phyloP scores from a whole-genome alignment of 2,113 vertebrate species.

The Podarcis muralis region DNA sequence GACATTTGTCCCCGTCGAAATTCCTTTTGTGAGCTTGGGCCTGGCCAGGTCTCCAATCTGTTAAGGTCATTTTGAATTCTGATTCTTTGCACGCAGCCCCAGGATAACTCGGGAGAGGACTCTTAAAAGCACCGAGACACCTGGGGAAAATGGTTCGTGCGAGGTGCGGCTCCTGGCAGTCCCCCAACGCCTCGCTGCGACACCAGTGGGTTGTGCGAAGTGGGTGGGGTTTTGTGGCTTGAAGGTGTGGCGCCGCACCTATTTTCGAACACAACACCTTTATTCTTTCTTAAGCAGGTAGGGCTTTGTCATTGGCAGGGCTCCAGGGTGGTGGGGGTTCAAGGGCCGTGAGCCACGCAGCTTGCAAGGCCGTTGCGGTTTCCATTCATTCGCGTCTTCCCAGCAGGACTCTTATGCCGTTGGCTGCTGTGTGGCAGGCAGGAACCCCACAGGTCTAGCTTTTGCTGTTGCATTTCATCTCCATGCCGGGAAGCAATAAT shows the following conservation, averaged over 20 bases:
- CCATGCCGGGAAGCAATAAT: not conserved
- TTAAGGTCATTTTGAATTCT: too few species aligned
- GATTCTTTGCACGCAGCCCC: too few species aligned
- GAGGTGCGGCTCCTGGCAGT: not conserved
- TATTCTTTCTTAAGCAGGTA: not conserved
- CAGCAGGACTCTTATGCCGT: not conserved
- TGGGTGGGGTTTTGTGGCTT: not conserved
- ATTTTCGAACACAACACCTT: not conserved
- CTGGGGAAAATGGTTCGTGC: not conserved
- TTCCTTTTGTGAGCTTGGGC: too few species aligned
- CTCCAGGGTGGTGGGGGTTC: fast-evolving
- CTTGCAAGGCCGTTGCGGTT: too few species aligned
- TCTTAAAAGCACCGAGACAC: not conserved
- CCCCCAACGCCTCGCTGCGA: not conserved
- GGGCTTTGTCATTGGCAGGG: not conserved
- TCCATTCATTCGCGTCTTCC: too few species aligned
- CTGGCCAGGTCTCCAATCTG: too few species aligned
- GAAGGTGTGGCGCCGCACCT: not conserved
- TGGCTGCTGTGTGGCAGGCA: not conserved
- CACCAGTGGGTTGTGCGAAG: not conserved
- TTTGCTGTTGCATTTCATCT: not conserved
- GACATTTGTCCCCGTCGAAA: too few species aligned
- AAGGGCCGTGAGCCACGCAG: not conserved
- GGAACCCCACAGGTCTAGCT: not conserved
- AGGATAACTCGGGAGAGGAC: too few species aligned